Percentiles rank a stretch among this genome's conserved stretches.
Conservation (phyloP, 1,140 invertebrate species). For the Diabrotica virgifera region DNA sequence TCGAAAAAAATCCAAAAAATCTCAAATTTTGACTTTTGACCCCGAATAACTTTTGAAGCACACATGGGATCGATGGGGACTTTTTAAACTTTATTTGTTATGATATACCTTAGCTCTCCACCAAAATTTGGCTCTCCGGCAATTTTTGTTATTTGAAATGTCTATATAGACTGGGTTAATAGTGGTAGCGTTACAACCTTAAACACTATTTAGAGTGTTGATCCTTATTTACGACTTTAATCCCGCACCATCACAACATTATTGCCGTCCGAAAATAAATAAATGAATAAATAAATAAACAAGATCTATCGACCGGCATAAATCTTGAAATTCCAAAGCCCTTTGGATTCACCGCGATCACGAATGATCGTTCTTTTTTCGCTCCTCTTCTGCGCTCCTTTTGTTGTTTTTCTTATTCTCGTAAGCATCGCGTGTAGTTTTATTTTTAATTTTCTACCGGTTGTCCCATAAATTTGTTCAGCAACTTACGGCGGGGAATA, state of each 20-base stretch:
- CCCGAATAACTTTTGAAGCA: too few species aligned
- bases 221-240: background rate
- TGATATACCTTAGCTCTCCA: too few species aligned
- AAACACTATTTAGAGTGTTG: too few species aligned
- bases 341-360: background rate
- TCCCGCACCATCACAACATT: background rate
- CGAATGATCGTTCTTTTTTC: conserved; percentile 7
- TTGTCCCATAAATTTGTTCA: conserved; percentile 11
- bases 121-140: too few species aligned
- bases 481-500: conserved; percentile 10
- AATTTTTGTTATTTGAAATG: too few species aligned
- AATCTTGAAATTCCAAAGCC: background rate
- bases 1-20: too few species aligned
- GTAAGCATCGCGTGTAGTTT: conserved; percentile 12
- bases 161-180: too few species aligned
- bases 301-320: background rate
- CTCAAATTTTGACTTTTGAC: too few species aligned
- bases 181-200: too few species aligned
- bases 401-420: background rate
- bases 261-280: background rate
- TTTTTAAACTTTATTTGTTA: too few species aligned
- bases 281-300: background rate
- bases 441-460: conserved; percentile 19
- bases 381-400: background rate
- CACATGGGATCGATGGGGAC: too few species aligned